Evolutionary conservation across 2,797 vertebrate genomes (phyloP), one percentile per base, ranked within the genome.

Genomic region (Rhinichthys osculus): DNA sequence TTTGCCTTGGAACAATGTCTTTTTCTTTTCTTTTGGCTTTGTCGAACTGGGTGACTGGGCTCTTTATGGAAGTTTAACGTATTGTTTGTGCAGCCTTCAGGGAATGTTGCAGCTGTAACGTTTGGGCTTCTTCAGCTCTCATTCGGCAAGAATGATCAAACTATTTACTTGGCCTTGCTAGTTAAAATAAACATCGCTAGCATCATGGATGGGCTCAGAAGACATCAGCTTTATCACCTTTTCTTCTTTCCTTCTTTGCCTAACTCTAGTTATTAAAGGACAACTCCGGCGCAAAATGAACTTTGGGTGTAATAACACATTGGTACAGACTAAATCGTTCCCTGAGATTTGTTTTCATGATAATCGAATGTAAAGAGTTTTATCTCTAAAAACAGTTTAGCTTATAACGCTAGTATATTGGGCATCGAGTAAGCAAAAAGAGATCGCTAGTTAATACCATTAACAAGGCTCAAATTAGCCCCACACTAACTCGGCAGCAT

Each of bases 161-260:
- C 33, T 69, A 33, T 69, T 69, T 67, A 30, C 27, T 70, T 38
- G 19, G 82, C 72, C 7, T 74, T 86, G 81, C 57, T 38, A 17
- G n/a, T 27, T 64, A 40, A 64, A 44, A 8, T 35, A 76, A n/a
- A 50, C 8, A 35, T 66, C 3, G 9, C 44, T 54, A 70, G 47
- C 59, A 83, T 66, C 59, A 67, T 76, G 42, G 59, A 67, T 52
- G 57, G 33, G 33, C 72, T 76, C 19, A 64, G 30, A 74, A 47
- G 70, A 64, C 57, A 83, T 74, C 57, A 59, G 71, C 81, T 83
- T 50, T 13, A 47, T 23, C 38, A 62, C 33, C 16, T 52, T 76
- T 83, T 66, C 82, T 83, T 64, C 42, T 74, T 83, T 74, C 21
- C 69, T 82, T 72, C n/a, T 59, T 57, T 82, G 81, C 30, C 52